A percentile compares a stretch with the other conserved stretches of the same genome.
These are phyloP conservation scores for Pinctada fucata DNA, from an alignment of 2,888 invertebrate species.

Conservation along the genomic window DNA sequence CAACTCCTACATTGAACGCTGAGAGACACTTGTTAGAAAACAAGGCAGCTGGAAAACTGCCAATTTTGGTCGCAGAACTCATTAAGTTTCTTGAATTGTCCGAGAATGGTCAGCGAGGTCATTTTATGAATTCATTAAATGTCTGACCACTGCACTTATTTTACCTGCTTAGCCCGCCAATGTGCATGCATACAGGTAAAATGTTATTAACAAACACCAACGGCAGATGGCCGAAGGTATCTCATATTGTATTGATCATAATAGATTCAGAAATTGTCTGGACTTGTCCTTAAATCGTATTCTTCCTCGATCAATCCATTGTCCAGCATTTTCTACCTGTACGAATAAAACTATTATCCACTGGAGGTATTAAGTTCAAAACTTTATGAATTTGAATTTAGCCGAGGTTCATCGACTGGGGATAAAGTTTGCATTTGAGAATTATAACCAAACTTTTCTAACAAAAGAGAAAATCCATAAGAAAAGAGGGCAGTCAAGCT, in stretches of 20 bases:
- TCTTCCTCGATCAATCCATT: not conserved
- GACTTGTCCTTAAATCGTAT: not conserved
- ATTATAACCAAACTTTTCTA: not conserved
- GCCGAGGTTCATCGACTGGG: not conserved
- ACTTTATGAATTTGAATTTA: not conserved
- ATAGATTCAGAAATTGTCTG: slow-evolving; percentile 3
- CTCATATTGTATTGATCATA: not conserved
- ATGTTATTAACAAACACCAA: not conserved
- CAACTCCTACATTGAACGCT: not conserved
- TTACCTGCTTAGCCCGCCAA: not conserved
- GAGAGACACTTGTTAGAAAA: too few relatives aligned
- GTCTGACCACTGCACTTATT: not conserved
- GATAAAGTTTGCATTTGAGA: not conserved
- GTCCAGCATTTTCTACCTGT: not conserved
- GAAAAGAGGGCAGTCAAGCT: not conserved
- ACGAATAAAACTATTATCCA: not conserved
- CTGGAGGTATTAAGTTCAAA: not conserved
- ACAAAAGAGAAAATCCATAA: not conserved
- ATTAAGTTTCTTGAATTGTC: too few relatives aligned
- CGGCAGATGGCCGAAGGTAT: not conserved
- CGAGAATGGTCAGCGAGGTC: too few relatives aligned
- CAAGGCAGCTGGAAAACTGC: too few relatives aligned
- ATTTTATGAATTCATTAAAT: not conserved
- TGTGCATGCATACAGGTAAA: not conserved
- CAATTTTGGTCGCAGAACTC: too few relatives aligned